phyloP scores from a whole-genome alignment of 2,888 invertebrate species.

The Epirrita christyi region DNA sequence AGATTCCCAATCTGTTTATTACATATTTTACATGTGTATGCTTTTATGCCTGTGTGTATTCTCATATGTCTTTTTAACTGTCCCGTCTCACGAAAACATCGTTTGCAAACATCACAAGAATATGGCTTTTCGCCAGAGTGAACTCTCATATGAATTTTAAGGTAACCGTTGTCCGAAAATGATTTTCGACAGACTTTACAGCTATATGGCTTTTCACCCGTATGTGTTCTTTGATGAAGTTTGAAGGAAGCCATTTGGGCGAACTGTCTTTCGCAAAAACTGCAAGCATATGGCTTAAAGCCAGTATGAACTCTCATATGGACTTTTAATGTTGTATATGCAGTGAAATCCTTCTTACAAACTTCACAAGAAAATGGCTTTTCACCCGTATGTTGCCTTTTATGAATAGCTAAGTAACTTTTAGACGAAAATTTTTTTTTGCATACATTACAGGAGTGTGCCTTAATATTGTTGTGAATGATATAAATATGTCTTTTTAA shows the following conservation, averaged over 20 bases:
- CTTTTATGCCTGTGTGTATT: constrained; percentile 68
- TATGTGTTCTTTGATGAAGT: constrained; percentile 70
- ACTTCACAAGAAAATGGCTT: constrained; percentile 70
- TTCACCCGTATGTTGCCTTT: constrained; percentile 69
- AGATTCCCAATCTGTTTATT: constrained; percentile 75
- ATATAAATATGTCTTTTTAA: constrained; percentile 72
- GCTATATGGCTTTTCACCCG: constrained; percentile 66
- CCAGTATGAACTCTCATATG: constrained; percentile 76
- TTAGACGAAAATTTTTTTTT: constrained; percentile 73
- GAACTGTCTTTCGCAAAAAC: constrained; percentile 67
- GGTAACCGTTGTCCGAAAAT: constrained; percentile 74
- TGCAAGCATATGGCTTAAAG: constrained; percentile 68
- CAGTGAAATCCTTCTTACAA: constrained; percentile 72
- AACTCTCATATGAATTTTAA: constrained; percentile 74
- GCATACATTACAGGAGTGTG: constrained; percentile 65
- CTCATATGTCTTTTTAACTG: constrained; percentile 71
- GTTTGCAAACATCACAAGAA: constrained; percentile 66
- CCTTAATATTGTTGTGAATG: constrained; percentile 69
- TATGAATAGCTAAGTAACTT: constrained; percentile 72
- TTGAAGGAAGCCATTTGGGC: constrained; percentile 77
- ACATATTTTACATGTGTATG: constrained; percentile 73
- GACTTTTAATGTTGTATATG: constrained; percentile 72
- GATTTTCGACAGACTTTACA: constrained; percentile 73
- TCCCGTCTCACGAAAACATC: constrained; percentile 68
- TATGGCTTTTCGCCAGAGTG: constrained; percentile 74